These are phyloP conservation scores for Hydroisotoma schaefferi DNA, from an alignment of 2,888 invertebrate genomes.

Conservation along the genomic window DNA sequence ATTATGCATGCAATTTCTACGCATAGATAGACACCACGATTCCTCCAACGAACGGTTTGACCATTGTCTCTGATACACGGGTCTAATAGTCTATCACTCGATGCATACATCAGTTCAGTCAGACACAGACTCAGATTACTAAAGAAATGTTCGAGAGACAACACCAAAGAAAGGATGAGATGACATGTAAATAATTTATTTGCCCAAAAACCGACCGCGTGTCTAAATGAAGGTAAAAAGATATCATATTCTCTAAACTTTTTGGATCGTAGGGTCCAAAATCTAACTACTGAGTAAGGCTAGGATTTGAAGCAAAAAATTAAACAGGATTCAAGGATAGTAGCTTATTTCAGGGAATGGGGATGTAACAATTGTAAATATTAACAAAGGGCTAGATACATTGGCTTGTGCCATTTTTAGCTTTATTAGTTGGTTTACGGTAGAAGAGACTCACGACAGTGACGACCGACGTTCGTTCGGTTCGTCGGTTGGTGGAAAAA, in stretches of 20 bases:
- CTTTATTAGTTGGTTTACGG: neutral
- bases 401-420: neutral
- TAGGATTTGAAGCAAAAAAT: neutral
- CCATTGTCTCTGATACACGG: neutral
- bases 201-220: neutral
- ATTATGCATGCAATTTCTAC: neutral
- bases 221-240: neutral
- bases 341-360: neutral
- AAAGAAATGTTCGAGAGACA: no score
- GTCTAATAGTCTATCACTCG: neutral
- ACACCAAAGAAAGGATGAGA: neutral
- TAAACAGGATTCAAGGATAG: neutral
- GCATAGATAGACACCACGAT: no score
- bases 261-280: neutral
- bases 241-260: neutral
- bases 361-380: no score
- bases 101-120: neutral
- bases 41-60: no score
- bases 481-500: no score
- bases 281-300: no score
- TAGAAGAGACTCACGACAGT: conserved; percentile 3
- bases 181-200: neutral
- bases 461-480: no score
- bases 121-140: no score
- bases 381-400: no score